These are phyloP conservation scores for Drosophila tsacasi DNA, from an alignment of 1,140 invertebrate genomes.

Conservation along the genomic window DNA sequence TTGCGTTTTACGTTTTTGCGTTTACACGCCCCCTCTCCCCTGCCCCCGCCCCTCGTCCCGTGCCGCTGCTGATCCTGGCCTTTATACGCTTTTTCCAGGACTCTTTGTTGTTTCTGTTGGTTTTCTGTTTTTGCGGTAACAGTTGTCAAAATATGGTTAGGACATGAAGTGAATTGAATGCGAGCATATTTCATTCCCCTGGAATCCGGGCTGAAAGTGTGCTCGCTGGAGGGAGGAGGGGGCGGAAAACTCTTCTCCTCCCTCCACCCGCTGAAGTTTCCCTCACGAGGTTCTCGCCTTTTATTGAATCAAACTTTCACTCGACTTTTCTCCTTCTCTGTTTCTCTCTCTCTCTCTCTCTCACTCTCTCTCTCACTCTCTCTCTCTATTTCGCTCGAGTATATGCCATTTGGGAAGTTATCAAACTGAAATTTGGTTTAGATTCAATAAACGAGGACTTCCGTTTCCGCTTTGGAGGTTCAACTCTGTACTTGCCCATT, in stretches of 20 bases:
- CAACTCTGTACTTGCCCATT: constrained; percentile 1
- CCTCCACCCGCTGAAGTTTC: constrained; percentile 1
- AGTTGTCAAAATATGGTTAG: constrained; percentile 80
- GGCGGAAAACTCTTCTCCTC: neutral
- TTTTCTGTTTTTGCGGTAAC: constrained; percentile 77
- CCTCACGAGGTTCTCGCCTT: constrained; percentile 21
- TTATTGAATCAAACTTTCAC: constrained; percentile 46
- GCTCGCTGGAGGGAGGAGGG: neutral
- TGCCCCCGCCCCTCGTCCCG: too few species aligned
- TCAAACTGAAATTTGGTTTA: constrained; percentile 34
- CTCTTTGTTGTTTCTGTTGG: constrained; percentile 53
- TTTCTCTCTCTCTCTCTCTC: neutral
- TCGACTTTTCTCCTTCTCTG: neutral
- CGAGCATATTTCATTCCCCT: constrained; percentile 42
- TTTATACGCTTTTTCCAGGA: constrained; percentile 9
- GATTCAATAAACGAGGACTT: constrained; percentile 22
- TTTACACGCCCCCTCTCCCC: neutral
- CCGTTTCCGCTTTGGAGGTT: constrained; percentile 3
- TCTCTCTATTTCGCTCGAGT: neutral
- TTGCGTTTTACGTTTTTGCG: constrained; percentile 14
- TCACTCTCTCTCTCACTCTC: neutral
- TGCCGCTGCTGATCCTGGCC: neutral
- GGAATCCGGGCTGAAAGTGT: constrained; percentile 8
- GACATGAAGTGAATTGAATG: constrained; percentile 61
- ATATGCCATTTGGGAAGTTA: constrained; percentile 29